Conservation (phyloP, 2,797 vertebrate species). For the Chiloscyllium punctatum region DNA sequence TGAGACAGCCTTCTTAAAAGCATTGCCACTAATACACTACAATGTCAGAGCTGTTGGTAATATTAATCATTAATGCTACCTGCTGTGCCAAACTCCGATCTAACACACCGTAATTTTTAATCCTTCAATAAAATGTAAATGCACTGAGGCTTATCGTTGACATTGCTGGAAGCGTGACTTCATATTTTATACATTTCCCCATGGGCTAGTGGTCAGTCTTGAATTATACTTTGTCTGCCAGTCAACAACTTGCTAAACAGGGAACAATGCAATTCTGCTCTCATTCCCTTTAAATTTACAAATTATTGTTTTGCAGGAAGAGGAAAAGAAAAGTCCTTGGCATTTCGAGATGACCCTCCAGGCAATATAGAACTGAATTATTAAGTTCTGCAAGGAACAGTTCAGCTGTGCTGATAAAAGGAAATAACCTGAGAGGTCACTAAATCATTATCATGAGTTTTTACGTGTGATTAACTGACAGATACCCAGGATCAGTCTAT, state of each 20-base stretch:
- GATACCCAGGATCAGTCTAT: background rate
- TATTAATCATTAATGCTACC: conserved; percentile 9
- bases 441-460: conserved; percentile 31
- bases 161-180: background rate
- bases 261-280: background rate
- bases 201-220: conserved; percentile 1
- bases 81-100: background rate
- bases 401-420: conserved; percentile 1
- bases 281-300: conserved; percentile 15
- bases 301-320: conserved; percentile 3
- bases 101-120: conserved; percentile 24
- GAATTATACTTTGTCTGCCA: background rate
- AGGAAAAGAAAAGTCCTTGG: background rate
- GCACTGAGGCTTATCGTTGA: background rate
- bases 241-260: background rate
- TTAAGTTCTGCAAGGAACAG: background rate
- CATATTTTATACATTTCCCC: conserved; percentile 19
- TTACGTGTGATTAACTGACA: conserved; percentile 27
- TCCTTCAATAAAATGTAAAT: conserved; percentile 9
- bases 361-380: conserved; percentile 24
- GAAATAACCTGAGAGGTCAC: background rate
- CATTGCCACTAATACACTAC: background rate
- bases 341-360: background rate
- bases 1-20: background rate
- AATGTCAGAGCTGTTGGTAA: conserved; percentile 22